A percentile compares a stretch with the other conserved stretches of the same genome.
Evolutionary conservation across 2,113 vertebrate species (phyloP).

Genomic region (Leucoraja erinaceus): DNA sequence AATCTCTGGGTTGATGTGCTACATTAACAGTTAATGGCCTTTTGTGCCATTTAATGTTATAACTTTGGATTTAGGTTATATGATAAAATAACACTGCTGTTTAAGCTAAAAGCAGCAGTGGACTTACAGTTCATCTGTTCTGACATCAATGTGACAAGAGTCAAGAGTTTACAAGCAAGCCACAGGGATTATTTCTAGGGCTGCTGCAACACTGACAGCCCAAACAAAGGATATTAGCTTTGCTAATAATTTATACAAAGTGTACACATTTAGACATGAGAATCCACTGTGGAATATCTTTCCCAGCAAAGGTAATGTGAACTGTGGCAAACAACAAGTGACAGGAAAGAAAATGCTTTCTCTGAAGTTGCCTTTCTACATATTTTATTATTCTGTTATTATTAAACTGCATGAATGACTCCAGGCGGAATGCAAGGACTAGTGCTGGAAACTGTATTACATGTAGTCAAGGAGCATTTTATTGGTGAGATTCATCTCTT

Average conservation of each 20-base stretch:
- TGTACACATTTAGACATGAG: neutral
- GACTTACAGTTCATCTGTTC: neutral
- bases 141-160: neutral
- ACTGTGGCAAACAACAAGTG: conserved; percentile 24
- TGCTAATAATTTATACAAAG: conserved; percentile 28
- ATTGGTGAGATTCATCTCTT: neutral
- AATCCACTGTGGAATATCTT: neutral
- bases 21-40: neutral
- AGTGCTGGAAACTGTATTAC: neutral
- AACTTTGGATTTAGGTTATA: neutral
- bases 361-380: neutral
- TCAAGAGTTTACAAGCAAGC: conserved; percentile 1
- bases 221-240: conserved; percentile 18
- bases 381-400: conserved; percentile 24
- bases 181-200: neutral
- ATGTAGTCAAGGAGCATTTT: neutral
- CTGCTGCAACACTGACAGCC: neutral
- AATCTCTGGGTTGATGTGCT: neutral
- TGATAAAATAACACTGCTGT: neutral
- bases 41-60: neutral
- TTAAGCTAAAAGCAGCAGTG: neutral
- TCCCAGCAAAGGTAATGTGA: neutral
- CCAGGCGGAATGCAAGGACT: neutral
- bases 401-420: conserved; percentile 30
- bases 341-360: conserved; percentile 18